Evolutionary conservation across 2,888 invertebrate genomes (phyloP).

Genomic region (Venustoraphidia nigricollis): DNA sequence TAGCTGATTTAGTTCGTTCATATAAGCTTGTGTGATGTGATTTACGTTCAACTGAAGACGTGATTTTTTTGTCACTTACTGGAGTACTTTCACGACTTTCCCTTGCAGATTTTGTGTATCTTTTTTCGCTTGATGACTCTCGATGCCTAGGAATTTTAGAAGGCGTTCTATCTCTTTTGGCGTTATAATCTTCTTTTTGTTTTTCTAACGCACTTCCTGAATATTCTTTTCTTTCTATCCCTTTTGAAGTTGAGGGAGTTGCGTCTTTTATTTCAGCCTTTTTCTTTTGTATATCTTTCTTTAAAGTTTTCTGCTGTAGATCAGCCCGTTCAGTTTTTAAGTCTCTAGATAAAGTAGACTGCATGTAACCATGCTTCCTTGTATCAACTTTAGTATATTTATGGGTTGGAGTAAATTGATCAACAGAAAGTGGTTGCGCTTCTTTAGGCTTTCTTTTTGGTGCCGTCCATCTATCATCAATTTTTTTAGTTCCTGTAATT

Average conservation of each 20-base stretch:
- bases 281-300: conserved; percentile 10
- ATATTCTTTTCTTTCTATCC: neutral
- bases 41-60: too few relatives aligned
- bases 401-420: conserved; percentile 10
- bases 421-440: conserved; percentile 2
- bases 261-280: conserved; percentile 8
- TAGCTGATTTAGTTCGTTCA: conserved; percentile 9
- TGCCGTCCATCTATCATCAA: conserved; percentile 9
- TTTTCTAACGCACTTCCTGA: conserved; percentile 15
- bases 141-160: too few relatives aligned
- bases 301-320: conserved; percentile 9
- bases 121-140: too few relatives aligned
- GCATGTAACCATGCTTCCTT: conserved; percentile 36
- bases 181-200: conserved; percentile 22
- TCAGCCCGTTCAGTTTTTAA: conserved; percentile 30
- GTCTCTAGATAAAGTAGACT: conserved; percentile 39
- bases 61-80: conserved; percentile 8
- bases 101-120: conserved; percentile 8
- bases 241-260: neutral
- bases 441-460: conserved; percentile 5
- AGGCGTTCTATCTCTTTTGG: conserved; percentile 17
- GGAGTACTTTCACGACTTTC: conserved; percentile 15
- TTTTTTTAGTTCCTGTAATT: conserved; percentile 6
- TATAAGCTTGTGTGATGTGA: neutral
- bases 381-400: conserved; percentile 18